Evolutionary conservation across 2,888 invertebrate genomes (phyloP).

Genomic region (Phrixothrix hirtus): DNA sequence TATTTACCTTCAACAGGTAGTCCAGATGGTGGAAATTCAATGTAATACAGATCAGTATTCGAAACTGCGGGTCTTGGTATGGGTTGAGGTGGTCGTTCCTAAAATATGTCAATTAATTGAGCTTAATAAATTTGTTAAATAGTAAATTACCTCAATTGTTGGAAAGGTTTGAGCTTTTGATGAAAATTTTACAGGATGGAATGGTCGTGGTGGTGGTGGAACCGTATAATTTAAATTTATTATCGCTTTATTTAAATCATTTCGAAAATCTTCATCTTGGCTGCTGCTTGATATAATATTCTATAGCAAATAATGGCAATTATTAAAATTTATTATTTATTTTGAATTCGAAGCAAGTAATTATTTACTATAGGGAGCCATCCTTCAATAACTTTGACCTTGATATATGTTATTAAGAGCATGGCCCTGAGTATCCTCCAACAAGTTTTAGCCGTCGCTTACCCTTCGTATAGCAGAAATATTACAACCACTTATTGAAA

Average conservation of each 20-base stretch:
- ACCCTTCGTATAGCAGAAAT: no score
- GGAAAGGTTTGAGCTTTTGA: conserved; percentile 46
- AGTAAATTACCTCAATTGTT: conserved; percentile 49
- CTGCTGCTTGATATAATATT: conserved; percentile 45
- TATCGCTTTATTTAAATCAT: conserved; percentile 46
- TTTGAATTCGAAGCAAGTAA: no score
- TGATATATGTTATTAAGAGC: no score
- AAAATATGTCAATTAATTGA: conserved; percentile 28
- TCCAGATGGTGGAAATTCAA: conserved; percentile 60
- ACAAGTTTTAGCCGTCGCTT: no score
- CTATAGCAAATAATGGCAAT: conserved; percentile 34
- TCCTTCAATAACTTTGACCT: no score
- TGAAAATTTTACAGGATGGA: conserved; percentile 43
- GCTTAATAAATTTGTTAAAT: no score
- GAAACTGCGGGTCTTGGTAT: conserved; percentile 41
- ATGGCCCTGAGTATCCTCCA: no score
- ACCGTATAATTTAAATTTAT: conserved; percentile 58
- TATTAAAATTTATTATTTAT: no score
- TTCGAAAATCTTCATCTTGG: conserved; percentile 49
- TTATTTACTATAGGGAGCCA: no score
- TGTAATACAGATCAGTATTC: conserved; percentile 56
- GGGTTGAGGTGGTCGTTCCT: conserved; percentile 49
- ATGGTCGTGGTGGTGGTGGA: conserved; percentile 60
- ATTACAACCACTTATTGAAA: no score
- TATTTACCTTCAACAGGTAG: conserved; percentile 57